These are phyloP conservation scores for Torymus tubicola DNA, from an alignment of 2,888 invertebrate species.

Conservation along the genomic window DNA sequence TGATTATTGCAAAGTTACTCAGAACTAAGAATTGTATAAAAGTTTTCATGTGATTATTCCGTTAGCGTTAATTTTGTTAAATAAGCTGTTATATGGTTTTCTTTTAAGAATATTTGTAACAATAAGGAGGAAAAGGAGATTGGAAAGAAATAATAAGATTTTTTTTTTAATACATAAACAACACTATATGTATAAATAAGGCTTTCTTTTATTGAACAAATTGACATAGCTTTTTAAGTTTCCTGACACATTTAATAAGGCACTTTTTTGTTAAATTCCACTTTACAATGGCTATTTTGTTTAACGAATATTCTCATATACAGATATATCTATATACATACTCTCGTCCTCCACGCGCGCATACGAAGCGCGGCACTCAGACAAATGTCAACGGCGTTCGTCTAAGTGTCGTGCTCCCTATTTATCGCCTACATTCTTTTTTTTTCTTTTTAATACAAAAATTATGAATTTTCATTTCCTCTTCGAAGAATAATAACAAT, in stretches of 20 bases:
- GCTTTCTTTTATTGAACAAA: conserved; percentile 71
- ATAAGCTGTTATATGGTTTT: conserved; percentile 44
- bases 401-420: conserved; percentile 35
- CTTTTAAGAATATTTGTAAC: conserved; percentile 33
- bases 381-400: conserved; percentile 41
- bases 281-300: conserved; percentile 54
- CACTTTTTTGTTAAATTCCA: conserved; percentile 62
- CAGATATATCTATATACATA: conserved; percentile 68
- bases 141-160: conserved; percentile 49
- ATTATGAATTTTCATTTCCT: conserved; percentile 19
- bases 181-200: conserved; percentile 71
- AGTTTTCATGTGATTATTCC: conserved; percentile 17
- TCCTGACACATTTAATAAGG: conserved; percentile 62
- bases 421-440: too few relatives aligned
- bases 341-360: conserved; percentile 63
- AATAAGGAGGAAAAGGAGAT: conserved; percentile 34
- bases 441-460: conserved; percentile 39
- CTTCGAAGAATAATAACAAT: conserved; percentile 44
- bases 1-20: conserved; percentile 18
- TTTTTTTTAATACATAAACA: conserved; percentile 49
- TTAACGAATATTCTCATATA: conserved; percentile 65
- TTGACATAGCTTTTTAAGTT: conserved; percentile 65
- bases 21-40: conserved; percentile 42
- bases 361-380: conserved; percentile 43
- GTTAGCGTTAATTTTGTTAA: conserved; percentile 48